Conservation (phyloP, 2,113 vertebrate genomes). For the Indicator indicator region DNA sequence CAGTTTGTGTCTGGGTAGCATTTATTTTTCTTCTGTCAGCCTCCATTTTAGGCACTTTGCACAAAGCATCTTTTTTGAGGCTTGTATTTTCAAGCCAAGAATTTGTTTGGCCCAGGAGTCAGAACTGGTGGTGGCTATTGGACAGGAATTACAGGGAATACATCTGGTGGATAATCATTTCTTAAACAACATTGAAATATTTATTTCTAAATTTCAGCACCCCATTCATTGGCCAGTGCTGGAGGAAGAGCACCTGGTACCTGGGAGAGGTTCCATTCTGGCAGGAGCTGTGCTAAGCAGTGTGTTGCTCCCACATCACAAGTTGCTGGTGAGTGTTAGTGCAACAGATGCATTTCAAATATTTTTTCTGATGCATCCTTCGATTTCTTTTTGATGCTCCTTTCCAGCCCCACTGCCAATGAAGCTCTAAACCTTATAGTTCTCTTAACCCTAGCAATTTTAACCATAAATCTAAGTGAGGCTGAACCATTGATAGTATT, state of each 20-base stretch:
- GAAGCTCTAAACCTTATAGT: background rate
- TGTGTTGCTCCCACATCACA: background rate
- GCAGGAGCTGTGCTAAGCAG: background rate
- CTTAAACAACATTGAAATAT: background rate
- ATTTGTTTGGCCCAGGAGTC: background rate
- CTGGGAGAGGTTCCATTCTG: background rate
- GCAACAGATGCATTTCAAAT: background rate
- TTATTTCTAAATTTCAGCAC: background rate
- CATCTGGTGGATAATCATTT: background rate
- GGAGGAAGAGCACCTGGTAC: background rate
- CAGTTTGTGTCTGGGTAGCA: background rate
- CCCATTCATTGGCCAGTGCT: background rate
- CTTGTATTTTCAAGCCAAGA: background rate
- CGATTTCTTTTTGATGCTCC: background rate
- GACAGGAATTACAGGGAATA: background rate
- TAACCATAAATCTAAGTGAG: background rate
- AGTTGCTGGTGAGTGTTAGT: background rate
- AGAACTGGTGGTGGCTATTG: background rate
- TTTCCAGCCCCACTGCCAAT: background rate
- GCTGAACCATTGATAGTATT: background rate
- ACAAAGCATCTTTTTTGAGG: background rate
- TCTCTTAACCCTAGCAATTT: background rate
- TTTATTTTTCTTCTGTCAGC: background rate
- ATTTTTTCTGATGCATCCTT: background rate
- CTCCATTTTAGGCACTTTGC: background rate